These are phyloP conservation scores for Cordylochernes scorpioides DNA, from an alignment of 2,888 invertebrate genomes.

Conservation along the genomic window DNA sequence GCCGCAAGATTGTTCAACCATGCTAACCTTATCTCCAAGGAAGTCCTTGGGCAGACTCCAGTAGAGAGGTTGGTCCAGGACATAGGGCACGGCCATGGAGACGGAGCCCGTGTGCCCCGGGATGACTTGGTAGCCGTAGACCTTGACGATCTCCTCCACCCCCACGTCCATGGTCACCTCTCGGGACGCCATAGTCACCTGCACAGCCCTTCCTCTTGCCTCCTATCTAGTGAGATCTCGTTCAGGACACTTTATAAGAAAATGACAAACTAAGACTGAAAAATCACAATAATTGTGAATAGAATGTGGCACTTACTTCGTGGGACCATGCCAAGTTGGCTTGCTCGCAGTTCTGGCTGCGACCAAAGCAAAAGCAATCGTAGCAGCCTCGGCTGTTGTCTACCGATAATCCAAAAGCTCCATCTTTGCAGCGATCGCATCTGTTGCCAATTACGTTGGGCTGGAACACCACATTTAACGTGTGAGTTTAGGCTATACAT, in stretches of 20 bases:
- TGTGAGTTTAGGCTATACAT: neutral
- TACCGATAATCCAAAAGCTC: constrained; percentile 54
- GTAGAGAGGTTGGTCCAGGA: constrained; percentile 41
- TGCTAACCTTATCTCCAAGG: constrained; percentile 43
- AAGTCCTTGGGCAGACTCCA: constrained; percentile 53
- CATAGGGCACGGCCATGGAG: constrained; percentile 27
- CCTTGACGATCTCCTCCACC: constrained; percentile 28
- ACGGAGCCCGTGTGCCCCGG: constrained; percentile 32
- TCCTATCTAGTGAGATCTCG: too few species aligned
- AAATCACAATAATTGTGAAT: neutral
- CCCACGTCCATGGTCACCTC: constrained; percentile 16
- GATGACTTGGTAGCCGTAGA: constrained; percentile 34
- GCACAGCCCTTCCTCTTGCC: too few species aligned
- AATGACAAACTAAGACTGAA: neutral
- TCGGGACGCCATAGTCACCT: constrained; percentile 22
- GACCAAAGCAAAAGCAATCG: constrained; percentile 81
- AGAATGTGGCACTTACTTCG: neutral
- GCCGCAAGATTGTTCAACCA: neutral
- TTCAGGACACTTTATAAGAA: neutral
- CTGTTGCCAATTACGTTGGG: constrained; percentile 51
- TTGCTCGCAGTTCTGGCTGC: constrained; percentile 49
- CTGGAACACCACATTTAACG: too few species aligned
- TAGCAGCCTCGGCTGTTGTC: constrained; percentile 66
- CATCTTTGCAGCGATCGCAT: constrained; percentile 53
- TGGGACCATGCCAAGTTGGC: constrained; percentile 49